Evolutionary conservation across 2,113 vertebrate species (phyloP), one percentile per base, ranked within the genome.

Genomic region (Saguinus imperator): DNA sequence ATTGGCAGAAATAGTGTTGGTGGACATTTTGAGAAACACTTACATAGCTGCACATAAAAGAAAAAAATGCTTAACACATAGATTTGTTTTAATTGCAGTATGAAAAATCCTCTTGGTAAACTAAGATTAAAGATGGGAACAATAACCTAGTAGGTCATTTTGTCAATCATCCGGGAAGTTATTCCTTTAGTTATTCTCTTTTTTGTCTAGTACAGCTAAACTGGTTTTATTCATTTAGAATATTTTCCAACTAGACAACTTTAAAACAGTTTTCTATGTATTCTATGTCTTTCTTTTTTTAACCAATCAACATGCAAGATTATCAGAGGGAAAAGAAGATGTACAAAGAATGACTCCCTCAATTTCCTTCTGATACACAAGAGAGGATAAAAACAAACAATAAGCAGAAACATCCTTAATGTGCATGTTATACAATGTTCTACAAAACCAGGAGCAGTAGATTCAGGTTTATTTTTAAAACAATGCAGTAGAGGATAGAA

Each of bases 41-140:
- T 97, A 94, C 0, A 4, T 94, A 88, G 0, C 0, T 84, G 73
- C 12, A 0, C 0, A 91, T n/a, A 79, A 17, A 50, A 52, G 3
- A 94, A 80, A 70, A 91, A 91, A 94, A 72, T 58, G 57, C 14
- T 95, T 88, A 73, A 95, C 70, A 98, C 94, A 93, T 93, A 91
- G 64, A 96, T 91, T 68, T 73, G 77, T 94, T 94, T 87, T 70
- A 95, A 97, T 97, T 97, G 88, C 72, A 94, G 11, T 96, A 93
- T 82, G 93, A 98, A 98, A 98, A 91, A 64, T 93, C 48, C 35
- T 76, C 2, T 94, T 96, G 70, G 94, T 87, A 96, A 98, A 96
- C 48, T 94, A 89, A 96, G 97, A 97, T 76, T 94, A 95, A 45
- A 93, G 43, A 72, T 84, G 88, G 73, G 57, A 94, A 84, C 87